Conservation (phyloP, 2,888 invertebrate species). For the Steromphala cineraria region DNA sequence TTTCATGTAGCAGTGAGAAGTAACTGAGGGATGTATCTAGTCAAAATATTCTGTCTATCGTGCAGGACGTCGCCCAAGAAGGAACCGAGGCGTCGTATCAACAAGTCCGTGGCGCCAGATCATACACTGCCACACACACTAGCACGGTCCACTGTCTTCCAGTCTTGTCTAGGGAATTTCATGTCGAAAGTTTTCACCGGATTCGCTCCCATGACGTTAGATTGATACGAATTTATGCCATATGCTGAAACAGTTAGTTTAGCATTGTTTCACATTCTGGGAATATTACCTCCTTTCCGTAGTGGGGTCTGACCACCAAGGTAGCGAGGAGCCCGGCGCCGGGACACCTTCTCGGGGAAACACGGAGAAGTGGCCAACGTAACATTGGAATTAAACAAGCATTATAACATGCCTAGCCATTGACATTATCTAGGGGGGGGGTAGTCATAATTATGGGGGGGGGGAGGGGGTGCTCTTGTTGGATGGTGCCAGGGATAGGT, state of each 20-base stretch:
- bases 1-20: neutral
- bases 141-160: neutral
- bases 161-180: neutral
- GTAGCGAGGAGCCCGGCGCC: neutral
- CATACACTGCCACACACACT: neutral
- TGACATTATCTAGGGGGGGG: neutral
- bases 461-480: too few species aligned
- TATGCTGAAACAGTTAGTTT: slow-evolving; percentile 8
- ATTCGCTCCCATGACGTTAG: slow-evolving; percentile 8
- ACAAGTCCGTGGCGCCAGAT: neutral
- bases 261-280: neutral
- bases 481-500: too few species aligned
- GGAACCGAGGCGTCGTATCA: neutral
- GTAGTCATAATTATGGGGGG: too few species aligned
- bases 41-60: neutral
- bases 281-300: slow-evolving; percentile 5
- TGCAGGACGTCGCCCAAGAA: neutral
- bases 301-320: neutral
- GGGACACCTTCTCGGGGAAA: neutral
- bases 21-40: neutral
- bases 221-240: slow-evolving; percentile 8
- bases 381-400: neutral
- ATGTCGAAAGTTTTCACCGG: slow-evolving; percentile 5
- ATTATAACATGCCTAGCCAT: neutral
- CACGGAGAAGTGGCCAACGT: neutral